These are phyloP conservation scores for Callionymus lyra DNA, from an alignment of 2,113 vertebrate genomes.

Conservation along the genomic window DNA sequence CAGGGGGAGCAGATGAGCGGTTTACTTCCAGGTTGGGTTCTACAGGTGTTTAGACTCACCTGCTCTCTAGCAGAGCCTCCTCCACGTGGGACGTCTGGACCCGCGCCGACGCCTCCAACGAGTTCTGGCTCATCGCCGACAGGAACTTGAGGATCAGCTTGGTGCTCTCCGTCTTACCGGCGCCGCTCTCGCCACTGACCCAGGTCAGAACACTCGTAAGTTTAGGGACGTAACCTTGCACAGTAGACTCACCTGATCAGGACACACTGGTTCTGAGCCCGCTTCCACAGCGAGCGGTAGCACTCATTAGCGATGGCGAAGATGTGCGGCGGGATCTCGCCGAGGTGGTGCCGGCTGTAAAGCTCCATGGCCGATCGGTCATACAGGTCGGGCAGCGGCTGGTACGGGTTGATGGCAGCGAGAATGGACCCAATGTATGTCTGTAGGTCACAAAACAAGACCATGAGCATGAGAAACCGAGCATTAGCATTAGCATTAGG, in stretches of 20 bases:
- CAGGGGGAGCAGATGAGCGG: neutral
- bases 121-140: constrained; percentile 88
- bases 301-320: constrained; percentile 93
- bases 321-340: constrained; percentile 86
- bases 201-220: neutral
- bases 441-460: constrained; percentile 48
- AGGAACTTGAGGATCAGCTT: constrained; percentile 92
- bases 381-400: constrained; percentile 78
- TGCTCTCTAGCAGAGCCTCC: constrained; percentile 92
- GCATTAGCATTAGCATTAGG: too few relatives aligned
- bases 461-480: neutral
- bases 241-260: constrained; percentile 81
- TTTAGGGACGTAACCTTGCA: neutral
- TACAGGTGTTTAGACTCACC: constrained; percentile 49
- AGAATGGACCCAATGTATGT: constrained; percentile 96
- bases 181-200: constrained; percentile 90
- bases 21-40: too few relatives aligned
- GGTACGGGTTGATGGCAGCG: constrained; percentile 92
- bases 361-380: constrained; percentile 65
- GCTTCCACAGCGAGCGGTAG: constrained; percentile 92
- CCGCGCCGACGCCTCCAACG: constrained; percentile 69
- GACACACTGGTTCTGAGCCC: constrained; percentile 88
- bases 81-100: constrained; percentile 81
- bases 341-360: constrained; percentile 82
- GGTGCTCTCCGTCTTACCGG: constrained; percentile 96